Base-by-base conservation (phyloP, 2,113 vertebrate genomes). In the Suricata suricatta region DNA sequence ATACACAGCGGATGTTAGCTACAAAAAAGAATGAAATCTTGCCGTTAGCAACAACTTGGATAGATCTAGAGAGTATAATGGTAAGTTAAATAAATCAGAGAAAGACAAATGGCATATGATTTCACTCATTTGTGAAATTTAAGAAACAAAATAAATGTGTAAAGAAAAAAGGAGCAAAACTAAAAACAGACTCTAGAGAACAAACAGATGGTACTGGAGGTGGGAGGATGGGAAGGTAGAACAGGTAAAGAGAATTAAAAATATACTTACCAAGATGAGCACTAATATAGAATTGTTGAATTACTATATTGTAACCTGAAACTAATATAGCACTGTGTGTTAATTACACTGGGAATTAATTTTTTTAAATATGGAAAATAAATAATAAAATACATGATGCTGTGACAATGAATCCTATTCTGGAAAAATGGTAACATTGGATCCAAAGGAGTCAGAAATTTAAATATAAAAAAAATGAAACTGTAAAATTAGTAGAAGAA, bases 401-500 rank as follows among this genome's bases (percentile, higher is more conserved):
- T 77, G 74, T 47, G 76, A 94, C n/a, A 94, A 54, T 88, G 76
- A 91, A 35, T 94, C 50, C 71, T 35, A 31, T 35, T 54, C 50
- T 83, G 17, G 60, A 71, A 85, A 83, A 83, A 71, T 68, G 31
- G 77, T 57, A 83, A 63, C 74, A 54, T 69, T 52, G 12, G 38
- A 68, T 41, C 44, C 66, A n/a, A 90, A 33, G 41, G 8, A 83
- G 35, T 71, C 14, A 88, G 68, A 94, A 88, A 95, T 71, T 88
- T 47, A 96, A 93, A 92, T 87, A 71, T 35, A 52, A 80, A 47
- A 47, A 84, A 71, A 69, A 85, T 74, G 27, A 85, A 77, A 71
- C 41, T 87, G 64, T 79, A 80, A 93, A 81, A 81, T 80, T 54
- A 35, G 41, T 86, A 63, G 50, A 86, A 87, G 64, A 86, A 90